Evolutionary conservation across 92 coral and sea anemone genomes (phyloP), one percentile per base, ranked within the genome.

Genomic region (Paramuricea clavata): DNA sequence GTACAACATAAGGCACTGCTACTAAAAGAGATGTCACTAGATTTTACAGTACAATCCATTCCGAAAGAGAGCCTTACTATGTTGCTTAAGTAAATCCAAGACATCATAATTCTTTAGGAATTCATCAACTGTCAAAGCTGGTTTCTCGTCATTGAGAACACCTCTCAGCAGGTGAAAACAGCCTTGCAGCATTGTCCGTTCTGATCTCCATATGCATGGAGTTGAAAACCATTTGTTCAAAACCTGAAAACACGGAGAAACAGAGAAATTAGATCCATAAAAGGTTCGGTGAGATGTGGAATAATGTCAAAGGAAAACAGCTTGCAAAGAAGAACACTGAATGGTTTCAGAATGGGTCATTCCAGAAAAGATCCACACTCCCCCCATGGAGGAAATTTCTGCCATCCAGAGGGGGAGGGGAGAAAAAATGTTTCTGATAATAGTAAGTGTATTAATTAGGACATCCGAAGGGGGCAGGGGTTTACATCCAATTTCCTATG

Each of bases 151-250:
- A 36, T 32, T 42, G 6, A 79, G 42, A n/a, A 41, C 73, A 33
- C 73, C 54, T 41, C 84, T 16, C 35, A 79, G 16, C 1, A 79
- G 15, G 59, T 23, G n/a, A 61, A 57, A 79, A 39, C 72, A 59
- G 19, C 17, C 42, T 16, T 59, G 84, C 30, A 60, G 2, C 84
- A 79, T 79, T n/a, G 32, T 21, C 22, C 56, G 32, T 15, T 79
- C 84, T 0, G 73, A 41, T 27, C 84, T 59, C 84, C 84, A 79
- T 32, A 79, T 79, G 23, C 84, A 79, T 2, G 84, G 72, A 12
- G 84, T 79, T 15, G 44, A 12, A 57, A 79, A 61, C 84, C 84
- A 79, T 41, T 60, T 79, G 84, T 59, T 57, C 54, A 79, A 27
- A 2, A 61, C 73, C 84, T 79, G 54, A 1, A 0, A 59, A n/a